Conservation (phyloP, 2,113 vertebrate genomes). For the Channa argus region DNA sequence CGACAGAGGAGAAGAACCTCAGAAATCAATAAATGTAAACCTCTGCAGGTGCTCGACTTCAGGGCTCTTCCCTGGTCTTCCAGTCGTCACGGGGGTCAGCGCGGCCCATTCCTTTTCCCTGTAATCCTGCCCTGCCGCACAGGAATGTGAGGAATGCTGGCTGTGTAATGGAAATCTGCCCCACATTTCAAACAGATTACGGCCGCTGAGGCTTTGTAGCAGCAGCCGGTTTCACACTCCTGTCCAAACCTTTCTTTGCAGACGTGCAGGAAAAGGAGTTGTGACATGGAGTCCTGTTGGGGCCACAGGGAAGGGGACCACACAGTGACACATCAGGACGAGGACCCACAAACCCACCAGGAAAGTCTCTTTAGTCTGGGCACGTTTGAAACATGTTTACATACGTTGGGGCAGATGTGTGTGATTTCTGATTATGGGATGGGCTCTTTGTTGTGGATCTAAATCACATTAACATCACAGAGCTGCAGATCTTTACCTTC, state of each 20-base stretch:
- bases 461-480: too few species aligned
- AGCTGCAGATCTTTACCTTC: constrained; percentile 84
- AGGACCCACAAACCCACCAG: neutral
- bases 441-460: too few species aligned
- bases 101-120: constrained; percentile 61
- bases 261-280: constrained; percentile 14
- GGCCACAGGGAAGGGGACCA: constrained; percentile 15
- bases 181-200: constrained; percentile 74
- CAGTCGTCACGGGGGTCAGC: constrained; percentile 23
- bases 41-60: constrained; percentile 20
- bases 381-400: too few species aligned
- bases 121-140: constrained; percentile 71
- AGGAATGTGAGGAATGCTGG: constrained; percentile 81
- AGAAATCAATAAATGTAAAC: neutral
- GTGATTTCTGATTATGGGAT: too few species aligned
- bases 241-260: constrained; percentile 3
- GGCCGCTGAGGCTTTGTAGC: constrained; percentile 37
- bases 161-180: constrained; percentile 79
- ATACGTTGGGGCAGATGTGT: too few species aligned
- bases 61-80: constrained; percentile 35
- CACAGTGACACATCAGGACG: constrained; percentile 15
- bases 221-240: constrained; percentile 18
- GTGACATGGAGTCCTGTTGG: neutral
- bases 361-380: too few species aligned
- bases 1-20: too few species aligned